These are phyloP conservation scores for Octodonta nipae DNA, from an alignment of 2,888 invertebrate genomes.

Conservation along the genomic window DNA sequence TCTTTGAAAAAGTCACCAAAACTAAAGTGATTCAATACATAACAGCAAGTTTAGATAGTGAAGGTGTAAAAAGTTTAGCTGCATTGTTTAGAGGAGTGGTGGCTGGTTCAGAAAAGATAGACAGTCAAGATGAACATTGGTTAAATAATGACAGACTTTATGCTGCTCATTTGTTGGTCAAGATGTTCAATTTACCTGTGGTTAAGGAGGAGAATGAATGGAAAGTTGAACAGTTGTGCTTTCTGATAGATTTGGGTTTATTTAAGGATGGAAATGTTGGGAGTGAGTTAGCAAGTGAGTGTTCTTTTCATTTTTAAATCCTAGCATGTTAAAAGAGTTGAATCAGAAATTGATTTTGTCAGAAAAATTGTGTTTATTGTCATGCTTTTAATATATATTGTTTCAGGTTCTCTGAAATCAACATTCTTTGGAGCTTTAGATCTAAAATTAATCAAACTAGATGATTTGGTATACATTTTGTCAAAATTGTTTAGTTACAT, in stretches of 20 bases:
- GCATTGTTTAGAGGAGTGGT: slow-evolving; percentile 46
- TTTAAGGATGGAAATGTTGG: slow-evolving; percentile 46
- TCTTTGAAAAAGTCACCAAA: slow-evolving; percentile 59
- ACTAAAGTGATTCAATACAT: slow-evolving; percentile 51
- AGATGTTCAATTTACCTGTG: slow-evolving; percentile 32
- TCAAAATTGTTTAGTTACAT: slow-evolving; percentile 45
- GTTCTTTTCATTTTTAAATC: too few species aligned
- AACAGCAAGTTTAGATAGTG: slow-evolving; percentile 44
- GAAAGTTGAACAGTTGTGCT: slow-evolving; percentile 50
- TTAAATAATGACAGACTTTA: slow-evolving; percentile 55
- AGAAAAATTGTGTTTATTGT: too few species aligned
- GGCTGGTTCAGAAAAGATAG: slow-evolving; percentile 30
- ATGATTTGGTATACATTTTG: slow-evolving; percentile 46
- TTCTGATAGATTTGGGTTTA: slow-evolving; percentile 51
- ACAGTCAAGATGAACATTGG: slow-evolving; percentile 43
- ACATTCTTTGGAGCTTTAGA: slow-evolving; percentile 59
- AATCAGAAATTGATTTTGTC: too few species aligned
- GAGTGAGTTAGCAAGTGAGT: slow-evolving; percentile 48
- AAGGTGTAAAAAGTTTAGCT: slow-evolving; percentile 50
- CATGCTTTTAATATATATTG: too few species aligned
- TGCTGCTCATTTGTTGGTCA: slow-evolving; percentile 45
- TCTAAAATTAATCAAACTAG: slow-evolving; percentile 51
- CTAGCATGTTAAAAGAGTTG: too few species aligned
- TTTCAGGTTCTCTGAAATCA: slow-evolving; percentile 50
- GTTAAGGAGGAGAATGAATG: slow-evolving; percentile 45